A percentile compares a stretch with the other conserved stretches of the same genome.
Evolutionary conservation across 2,113 vertebrate genomes (phyloP).

Genomic region (Puma concolor): DNA sequence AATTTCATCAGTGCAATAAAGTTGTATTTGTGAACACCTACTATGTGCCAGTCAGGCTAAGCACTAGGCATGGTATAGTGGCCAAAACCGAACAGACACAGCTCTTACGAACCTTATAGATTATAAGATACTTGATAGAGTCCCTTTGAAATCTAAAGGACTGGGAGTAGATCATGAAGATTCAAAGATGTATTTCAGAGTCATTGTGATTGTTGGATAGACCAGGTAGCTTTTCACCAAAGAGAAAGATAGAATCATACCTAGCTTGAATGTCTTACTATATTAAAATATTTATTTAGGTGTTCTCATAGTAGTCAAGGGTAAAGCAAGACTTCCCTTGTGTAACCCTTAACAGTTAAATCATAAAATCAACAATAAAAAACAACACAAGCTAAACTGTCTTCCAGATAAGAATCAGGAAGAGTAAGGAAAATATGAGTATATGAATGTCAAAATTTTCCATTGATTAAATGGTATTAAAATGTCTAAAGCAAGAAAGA

Average conservation of each 20-base stretch:
- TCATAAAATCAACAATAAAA: conserved; percentile 10
- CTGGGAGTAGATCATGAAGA: not conserved
- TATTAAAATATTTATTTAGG: conserved; percentile 40
- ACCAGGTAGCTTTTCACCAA: not conserved
- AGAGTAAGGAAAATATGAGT: conserved; percentile 3
- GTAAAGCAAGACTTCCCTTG: not conserved
- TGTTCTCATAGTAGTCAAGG: not conserved
- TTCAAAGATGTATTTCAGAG: not conserved
- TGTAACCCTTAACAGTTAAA: conserved; percentile 28
- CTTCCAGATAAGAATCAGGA: conserved; percentile 38
- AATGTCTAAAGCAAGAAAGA: conserved; percentile 28
- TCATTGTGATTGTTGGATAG: not conserved
- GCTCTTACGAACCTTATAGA: not conserved
- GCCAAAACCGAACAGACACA: not conserved
- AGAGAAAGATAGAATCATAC: conserved; percentile 8
- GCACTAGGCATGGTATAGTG: not conserved
- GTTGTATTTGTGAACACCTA: not conserved
- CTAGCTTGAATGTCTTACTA: not conserved
- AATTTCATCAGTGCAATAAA: not conserved
- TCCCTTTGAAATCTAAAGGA: not conserved
- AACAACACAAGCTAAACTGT: not conserved
- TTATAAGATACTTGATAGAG: not conserved
- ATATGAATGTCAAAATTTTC: conserved; percentile 7
- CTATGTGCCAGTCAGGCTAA: not conserved
- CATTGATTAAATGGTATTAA: conserved; percentile 36